Conservation (phyloP, 1,140 invertebrate genomes). For the Mya arenaria region DNA sequence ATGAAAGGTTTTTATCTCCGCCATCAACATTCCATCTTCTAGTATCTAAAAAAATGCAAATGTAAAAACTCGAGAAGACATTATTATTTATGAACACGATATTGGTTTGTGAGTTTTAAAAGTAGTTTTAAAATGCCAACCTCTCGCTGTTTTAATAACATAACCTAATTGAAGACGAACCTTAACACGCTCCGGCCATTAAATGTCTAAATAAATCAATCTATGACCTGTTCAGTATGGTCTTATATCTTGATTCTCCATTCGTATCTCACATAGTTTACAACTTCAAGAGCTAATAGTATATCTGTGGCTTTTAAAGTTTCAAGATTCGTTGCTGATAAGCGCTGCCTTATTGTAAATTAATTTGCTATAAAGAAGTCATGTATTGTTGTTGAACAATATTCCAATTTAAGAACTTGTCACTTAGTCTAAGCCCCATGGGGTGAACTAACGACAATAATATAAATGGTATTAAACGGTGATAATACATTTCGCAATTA, state of each 20-base stretch:
- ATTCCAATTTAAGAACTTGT: constrained; percentile 16
- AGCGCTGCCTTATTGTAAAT: not conserved
- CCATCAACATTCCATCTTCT: too few species aligned
- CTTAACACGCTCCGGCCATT: constrained; percentile 17
- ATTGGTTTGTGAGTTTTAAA: too few species aligned
- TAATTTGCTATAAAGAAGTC: constrained; percentile 11
- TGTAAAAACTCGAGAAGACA: too few species aligned
- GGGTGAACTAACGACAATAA: constrained; percentile 10
- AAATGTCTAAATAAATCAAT: constrained; percentile 53
- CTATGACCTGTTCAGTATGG: not conserved
- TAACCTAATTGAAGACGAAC: not conserved
- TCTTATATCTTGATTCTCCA: constrained; percentile 18
- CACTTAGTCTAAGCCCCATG: constrained; percentile 15
- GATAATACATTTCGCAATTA: not conserved
- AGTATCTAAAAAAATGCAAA: too few species aligned
- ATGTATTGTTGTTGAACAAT: constrained; percentile 1
- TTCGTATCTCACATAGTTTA: constrained; percentile 2
- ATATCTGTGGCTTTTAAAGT: too few species aligned
- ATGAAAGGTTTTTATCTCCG: too few species aligned
- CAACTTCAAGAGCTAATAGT: constrained; percentile 37
- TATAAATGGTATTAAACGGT: not conserved
- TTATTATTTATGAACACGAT: too few species aligned
- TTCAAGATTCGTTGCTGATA: too few species aligned
- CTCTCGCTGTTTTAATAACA: too few species aligned
- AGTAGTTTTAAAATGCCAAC: too few species aligned